phyloP scores from a whole-genome alignment of 2,113 vertebrate species.

The Isurus oxyrinchus region DNA sequence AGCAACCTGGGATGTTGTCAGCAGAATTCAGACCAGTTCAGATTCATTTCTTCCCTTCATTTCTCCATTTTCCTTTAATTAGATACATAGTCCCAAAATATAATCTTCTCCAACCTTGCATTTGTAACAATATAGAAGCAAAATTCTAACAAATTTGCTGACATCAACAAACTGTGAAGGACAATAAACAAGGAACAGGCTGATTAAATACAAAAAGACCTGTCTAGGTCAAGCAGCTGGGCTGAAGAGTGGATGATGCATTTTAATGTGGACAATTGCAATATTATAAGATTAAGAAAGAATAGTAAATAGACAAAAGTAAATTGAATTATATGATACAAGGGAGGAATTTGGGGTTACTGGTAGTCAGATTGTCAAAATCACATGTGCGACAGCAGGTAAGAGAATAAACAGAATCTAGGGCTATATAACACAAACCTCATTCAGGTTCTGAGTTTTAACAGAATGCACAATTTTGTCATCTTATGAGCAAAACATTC shows the following conservation, averaged over 20 bases:
- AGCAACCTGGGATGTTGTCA: too few species aligned
- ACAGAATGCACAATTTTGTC: neutral
- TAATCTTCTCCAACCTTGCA: too few species aligned
- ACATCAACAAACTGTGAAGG: too few species aligned
- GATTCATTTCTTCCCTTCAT: too few species aligned
- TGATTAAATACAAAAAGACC: neutral
- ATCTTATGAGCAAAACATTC: neutral
- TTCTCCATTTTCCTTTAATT: too few species aligned
- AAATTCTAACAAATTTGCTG: too few species aligned
- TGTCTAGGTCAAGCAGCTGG: neutral
- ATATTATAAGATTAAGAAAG: neutral
- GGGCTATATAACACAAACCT: neutral
- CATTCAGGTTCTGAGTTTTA: neutral
- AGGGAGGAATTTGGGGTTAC: neutral
- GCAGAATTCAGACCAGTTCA: too few species aligned
- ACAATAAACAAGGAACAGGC: neutral
- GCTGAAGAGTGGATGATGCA: neutral
- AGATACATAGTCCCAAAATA: too few species aligned
- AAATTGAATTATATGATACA: neutral
- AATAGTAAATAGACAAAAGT: neutral
- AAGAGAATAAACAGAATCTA: neutral
- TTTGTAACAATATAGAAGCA: too few species aligned
- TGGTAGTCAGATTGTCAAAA: neutral
- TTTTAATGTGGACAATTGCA: neutral
- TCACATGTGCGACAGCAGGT: neutral